Conservation (phyloP, 1,140 invertebrate genomes). For the Drosophila neocordata region DNA sequence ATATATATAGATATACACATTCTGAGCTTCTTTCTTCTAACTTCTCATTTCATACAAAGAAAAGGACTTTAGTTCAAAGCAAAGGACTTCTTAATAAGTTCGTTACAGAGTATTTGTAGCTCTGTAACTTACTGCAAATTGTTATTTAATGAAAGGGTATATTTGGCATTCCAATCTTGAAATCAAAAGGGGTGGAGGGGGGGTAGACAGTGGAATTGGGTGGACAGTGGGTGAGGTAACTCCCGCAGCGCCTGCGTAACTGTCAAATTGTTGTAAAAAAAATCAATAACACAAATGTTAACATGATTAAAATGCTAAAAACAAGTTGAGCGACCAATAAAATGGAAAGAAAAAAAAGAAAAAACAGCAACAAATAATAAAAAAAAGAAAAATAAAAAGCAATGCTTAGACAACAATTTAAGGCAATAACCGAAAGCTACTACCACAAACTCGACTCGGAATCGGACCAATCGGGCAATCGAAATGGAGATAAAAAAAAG, state of each 20-base stretch:
- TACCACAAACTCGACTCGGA: slow-evolving; percentile 4
- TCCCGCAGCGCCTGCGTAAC: slow-evolving; percentile 60
- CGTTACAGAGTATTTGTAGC: no score
- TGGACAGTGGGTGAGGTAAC: slow-evolving; percentile 2
- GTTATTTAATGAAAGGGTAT: neutral
- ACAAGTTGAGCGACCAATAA: slow-evolving; percentile 34
- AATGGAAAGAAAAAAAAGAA: slow-evolving; percentile 11
- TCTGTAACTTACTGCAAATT: no score
- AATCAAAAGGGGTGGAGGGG: neutral
- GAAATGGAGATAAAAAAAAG: slow-evolving; percentile 38
- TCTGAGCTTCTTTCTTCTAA: no score
- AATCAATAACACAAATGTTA: slow-evolving; percentile 80
- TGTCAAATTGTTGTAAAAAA: slow-evolving; percentile 73
- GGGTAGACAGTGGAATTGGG: neutral
- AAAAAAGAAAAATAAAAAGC: slow-evolving; percentile 28
- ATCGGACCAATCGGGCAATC: slow-evolving; percentile 54
- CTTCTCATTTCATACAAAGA: no score
- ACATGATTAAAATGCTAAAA: slow-evolving; percentile 65
- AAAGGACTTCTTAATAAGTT: no score
- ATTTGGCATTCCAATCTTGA: slow-evolving; percentile 35
- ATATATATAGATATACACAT: no score
- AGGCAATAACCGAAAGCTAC: slow-evolving; percentile 22
- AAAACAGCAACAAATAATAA: slow-evolving; percentile 35
- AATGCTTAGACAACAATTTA: slow-evolving; percentile 49
- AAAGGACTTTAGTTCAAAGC: no score